Conservation (phyloP, 2,797 vertebrate genomes). For the Iguana delicatissima region DNA sequence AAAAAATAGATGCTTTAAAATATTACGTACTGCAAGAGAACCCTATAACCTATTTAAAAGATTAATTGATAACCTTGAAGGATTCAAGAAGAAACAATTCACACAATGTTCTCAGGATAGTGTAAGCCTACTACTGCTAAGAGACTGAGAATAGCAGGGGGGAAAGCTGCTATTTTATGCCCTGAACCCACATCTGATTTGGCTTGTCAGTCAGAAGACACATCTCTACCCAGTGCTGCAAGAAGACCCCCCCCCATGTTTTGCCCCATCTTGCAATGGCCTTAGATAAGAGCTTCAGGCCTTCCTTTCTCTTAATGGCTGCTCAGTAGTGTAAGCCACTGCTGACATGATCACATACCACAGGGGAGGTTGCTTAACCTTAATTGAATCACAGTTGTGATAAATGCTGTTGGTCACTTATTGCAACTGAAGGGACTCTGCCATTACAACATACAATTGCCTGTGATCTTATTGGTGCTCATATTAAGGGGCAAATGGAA, state of each 20-base stretch:
- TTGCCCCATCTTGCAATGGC: not conserved
- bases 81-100: too few relatives aligned
- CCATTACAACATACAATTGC: not conserved
- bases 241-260: not conserved
- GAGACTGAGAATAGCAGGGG: not conserved
- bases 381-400: not conserved
- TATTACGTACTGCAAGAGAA: too few relatives aligned
- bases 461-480: not conserved
- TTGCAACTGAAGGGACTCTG: not conserved
- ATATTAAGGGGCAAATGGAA: not conserved
- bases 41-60: too few relatives aligned
- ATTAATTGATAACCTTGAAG: too few relatives aligned
- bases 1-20: too few relatives aligned
- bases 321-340: not conserved
- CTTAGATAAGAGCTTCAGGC: not conserved
- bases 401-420: not conserved
- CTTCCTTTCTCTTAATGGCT: not conserved
- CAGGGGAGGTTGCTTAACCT: not conserved
- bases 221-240: not conserved
- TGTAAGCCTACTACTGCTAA: not conserved
- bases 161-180: not conserved
- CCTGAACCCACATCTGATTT: not conserved
- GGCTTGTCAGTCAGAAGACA: not conserved
- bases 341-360: not conserved
- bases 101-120: too few relatives aligned